Conservation (phyloP, 2,113 vertebrate species). For the Paradoxurus hermaphroditus region DNA sequence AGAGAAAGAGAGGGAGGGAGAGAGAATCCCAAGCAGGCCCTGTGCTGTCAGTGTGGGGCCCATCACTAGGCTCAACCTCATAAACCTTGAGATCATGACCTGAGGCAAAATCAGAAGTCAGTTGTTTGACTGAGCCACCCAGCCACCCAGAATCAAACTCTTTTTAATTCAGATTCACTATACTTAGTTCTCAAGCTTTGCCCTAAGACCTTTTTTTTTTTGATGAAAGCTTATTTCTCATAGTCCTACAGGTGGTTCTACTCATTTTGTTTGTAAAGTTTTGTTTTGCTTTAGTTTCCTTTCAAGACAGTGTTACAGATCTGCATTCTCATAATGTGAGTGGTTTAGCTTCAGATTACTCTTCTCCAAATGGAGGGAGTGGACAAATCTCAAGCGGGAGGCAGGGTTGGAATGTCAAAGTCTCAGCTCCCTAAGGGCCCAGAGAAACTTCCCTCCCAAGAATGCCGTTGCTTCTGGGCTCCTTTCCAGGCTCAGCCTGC, state of each 20-base stretch:
- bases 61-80: no score
- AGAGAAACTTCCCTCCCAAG: neutral
- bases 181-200: neutral
- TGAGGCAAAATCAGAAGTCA: no score
- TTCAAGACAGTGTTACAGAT: neutral
- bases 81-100: no score
- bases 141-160: neutral
- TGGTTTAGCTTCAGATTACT: neutral
- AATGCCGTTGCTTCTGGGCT: slow-evolving; percentile 39
- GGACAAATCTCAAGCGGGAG: neutral
- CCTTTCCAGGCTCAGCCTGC: slow-evolving; percentile 50
- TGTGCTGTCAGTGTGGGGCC: no score
- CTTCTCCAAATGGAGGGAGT: neutral
- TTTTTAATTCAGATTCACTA: neutral
- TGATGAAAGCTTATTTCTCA: neutral
- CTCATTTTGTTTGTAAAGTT: neutral
- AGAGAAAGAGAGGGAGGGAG: no score
- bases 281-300: neutral
- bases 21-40: no score
- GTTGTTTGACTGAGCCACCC: no score
- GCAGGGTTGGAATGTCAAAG: neutral
- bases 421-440: neutral
- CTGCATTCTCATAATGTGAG: neutral
- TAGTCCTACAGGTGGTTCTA: neutral
- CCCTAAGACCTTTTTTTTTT: neutral